phyloP scores from a whole-genome alignment of 2,113 vertebrate species.

The Charina bottae region DNA sequence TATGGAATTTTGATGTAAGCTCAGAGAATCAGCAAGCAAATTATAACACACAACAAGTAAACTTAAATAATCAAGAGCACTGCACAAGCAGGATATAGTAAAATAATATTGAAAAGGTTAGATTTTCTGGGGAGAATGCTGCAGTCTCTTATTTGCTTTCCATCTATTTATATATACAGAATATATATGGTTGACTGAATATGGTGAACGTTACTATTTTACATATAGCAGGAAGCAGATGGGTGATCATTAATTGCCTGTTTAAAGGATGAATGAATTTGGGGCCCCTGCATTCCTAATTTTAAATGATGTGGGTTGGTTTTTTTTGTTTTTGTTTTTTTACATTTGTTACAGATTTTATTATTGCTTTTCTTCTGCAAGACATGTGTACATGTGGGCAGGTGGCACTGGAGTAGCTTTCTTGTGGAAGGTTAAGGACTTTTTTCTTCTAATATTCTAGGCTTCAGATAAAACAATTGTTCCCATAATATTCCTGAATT shows the following conservation, averaged over 20 bases:
- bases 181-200: constrained; percentile 61
- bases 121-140: neutral
- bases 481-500: neutral
- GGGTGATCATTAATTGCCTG: constrained; percentile 78
- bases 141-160: constrained; percentile 33
- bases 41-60: neutral
- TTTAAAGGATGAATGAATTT: constrained; percentile 73
- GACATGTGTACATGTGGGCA: constrained; percentile 48
- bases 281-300: constrained; percentile 75
- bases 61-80: neutral
- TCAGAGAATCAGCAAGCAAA: neutral
- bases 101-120: neutral
- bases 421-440: neutral
- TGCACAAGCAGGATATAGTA: neutral
- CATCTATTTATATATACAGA: neutral
- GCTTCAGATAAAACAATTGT: neutral
- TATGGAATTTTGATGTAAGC: neutral
- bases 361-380: constrained; percentile 45
- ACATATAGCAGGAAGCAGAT: constrained; percentile 81
- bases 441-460: neutral
- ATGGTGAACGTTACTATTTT: constrained; percentile 75
- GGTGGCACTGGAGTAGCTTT: neutral
- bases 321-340: neutral
- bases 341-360: constrained; percentile 38
- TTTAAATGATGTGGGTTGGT: constrained; percentile 63